Conservation (phyloP, 2,113 vertebrate genomes). For the Ceyx cyanopectus region DNA sequence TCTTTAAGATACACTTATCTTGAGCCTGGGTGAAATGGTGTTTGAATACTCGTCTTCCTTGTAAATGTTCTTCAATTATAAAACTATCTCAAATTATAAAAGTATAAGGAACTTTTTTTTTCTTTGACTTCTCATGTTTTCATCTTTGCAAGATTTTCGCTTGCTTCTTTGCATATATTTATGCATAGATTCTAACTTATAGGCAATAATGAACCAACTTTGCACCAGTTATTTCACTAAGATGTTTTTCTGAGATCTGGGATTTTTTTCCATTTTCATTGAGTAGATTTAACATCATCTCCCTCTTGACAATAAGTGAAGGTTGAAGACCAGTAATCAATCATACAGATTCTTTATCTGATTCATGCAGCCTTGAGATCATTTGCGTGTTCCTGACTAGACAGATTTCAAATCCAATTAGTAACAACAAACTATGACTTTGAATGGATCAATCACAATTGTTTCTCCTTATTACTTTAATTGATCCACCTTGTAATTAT, state of each 20-base stretch:
- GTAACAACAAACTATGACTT: conserved; percentile 53
- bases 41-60: background rate
- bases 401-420: conserved; percentile 46
- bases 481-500: conserved; percentile 53
- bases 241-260: no score
- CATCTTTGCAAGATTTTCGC: background rate
- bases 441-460: conserved; percentile 34
- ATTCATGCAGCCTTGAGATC: background rate
- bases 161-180: background rate
- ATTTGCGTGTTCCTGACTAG: background rate
- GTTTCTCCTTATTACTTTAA: conserved; percentile 56
- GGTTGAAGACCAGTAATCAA: background rate
- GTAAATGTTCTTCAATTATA: background rate
- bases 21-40: no score
- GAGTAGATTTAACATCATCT: background rate
- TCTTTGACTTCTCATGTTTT: background rate
- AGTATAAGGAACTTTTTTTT: background rate
- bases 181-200: background rate
- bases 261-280: no score
- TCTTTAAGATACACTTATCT: no score
- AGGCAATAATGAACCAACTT: background rate
- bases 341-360: background rate
- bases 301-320: conserved; percentile 39
- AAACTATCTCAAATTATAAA: background rate
- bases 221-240: no score